phyloP scores from a whole-genome alignment of 2,113 vertebrate species.

The Pristiophorus japonicus region DNA sequence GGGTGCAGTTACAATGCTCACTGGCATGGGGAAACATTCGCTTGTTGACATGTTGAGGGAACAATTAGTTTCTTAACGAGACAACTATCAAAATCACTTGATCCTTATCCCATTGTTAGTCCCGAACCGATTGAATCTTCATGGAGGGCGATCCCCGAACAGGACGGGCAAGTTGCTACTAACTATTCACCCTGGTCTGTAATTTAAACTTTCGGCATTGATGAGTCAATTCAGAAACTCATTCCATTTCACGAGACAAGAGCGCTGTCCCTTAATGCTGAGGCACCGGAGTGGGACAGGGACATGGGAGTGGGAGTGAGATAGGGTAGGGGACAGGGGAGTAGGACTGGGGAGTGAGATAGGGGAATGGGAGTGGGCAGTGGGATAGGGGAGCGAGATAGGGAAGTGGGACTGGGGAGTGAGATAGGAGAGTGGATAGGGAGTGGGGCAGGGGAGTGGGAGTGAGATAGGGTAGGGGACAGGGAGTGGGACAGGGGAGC shows the following conservation, averaged over 20 bases:
- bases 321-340: too few species aligned
- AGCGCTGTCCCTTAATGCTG: not conserved
- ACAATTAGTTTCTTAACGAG: not conserved
- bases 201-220: not conserved
- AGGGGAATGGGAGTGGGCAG: too few species aligned
- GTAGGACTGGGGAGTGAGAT: too few species aligned
- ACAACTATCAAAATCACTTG: not conserved
- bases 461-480: too few species aligned
- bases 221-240: too few species aligned
- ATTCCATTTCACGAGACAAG: not conserved
- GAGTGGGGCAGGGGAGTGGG: not conserved
- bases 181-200: not conserved
- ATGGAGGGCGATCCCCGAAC: not conserved
- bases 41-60: not conserved
- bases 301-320: too few species aligned
- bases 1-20: not conserved
- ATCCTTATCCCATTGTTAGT: not conserved
- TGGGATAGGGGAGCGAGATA: too few species aligned
- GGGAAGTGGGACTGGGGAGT: too few species aligned
- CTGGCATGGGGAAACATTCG: not conserved
- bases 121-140: not conserved
- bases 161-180: too few species aligned
- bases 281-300: not conserved
- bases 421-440: too few species aligned
- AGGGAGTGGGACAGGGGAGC: too few species aligned